Percentiles rank a stretch among this genome's conserved stretches.
phyloP scores from a whole-genome alignment of 2,113 vertebrate species.

The Poecilia latipinna region DNA sequence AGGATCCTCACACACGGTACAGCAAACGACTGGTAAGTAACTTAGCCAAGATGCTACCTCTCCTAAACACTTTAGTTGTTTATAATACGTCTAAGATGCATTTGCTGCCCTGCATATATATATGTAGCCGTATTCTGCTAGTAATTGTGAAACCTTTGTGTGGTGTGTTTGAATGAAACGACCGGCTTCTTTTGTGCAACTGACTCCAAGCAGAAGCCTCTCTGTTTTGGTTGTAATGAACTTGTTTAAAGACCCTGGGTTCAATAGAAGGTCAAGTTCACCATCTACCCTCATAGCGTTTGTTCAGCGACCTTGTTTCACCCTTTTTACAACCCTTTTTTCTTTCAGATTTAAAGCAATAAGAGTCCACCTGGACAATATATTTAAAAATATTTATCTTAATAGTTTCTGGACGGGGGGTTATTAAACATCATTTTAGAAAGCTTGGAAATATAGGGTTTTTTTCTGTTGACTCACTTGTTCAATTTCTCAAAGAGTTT shows the following conservation, averaged over 20 bases:
- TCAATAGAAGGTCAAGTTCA: conserved; percentile 72
- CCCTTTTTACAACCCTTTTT: neutral
- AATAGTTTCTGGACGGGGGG: neutral
- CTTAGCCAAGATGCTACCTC: conserved; percentile 17
- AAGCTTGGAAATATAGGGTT: neutral
- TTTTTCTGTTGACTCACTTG: neutral
- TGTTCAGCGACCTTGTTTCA: conserved; percentile 31
- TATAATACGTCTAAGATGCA: neutral
- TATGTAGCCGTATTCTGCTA: rapidly evolving
- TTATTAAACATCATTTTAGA: no score
- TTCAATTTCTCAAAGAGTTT: neutral
- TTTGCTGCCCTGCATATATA: neutral
- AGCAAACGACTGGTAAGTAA: conserved; percentile 95
- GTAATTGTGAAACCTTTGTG: neutral
- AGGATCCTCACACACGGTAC: conserved; percentile 91
- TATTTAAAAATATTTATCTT: neutral
- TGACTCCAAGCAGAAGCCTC: neutral
- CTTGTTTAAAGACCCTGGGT: conserved; percentile 50
- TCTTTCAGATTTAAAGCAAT: neutral
- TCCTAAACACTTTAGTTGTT: conserved; percentile 14
- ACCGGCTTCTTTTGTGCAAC: neutral
- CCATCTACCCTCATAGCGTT: conserved; percentile 20
- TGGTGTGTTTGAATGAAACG: neutral
- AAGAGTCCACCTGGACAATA: neutral
- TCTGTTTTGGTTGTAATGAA: conserved; percentile 49